Base-by-base conservation (phyloP, 1,140 invertebrate species). In the Halesus radiatus region DNA sequence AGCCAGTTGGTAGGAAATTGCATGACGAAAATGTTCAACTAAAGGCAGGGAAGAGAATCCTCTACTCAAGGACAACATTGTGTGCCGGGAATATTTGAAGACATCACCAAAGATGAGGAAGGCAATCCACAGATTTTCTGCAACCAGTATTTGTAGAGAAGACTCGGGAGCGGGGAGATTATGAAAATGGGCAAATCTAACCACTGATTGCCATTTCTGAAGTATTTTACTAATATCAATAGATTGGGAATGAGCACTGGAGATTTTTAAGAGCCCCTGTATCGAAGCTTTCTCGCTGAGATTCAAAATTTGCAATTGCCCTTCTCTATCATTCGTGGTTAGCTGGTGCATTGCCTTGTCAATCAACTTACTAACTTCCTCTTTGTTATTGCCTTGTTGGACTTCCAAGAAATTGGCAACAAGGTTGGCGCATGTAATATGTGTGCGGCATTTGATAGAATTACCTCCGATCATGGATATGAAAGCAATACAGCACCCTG, bases 81-180 rank as follows among this genome's bases (percentile, higher is more conserved):
- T 91, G 13, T 89, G 84, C 16, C 89, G 74, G 2, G 93, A 91
- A 86, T 94, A 94, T 73, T 91, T 86, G 84, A 93, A 92, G 10
- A 93, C 89, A 78, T 94, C 90, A 10, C 89, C 89, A 70, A 92
- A 92, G 32, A 93, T 85, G 45, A 93, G 84, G 85, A 94, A 94
- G 66, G 91, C 90, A 75, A 93, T 91, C 92, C 92, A 94, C 22
- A 89, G 87, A 85, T 93, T 90, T 2, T 89, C 84, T 53, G 84
- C 85, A 7, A 92, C 89, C 76, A 92, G 91, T 82, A 90, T 87
- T 82, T 87, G 90, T 16, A 93, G 84, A 72, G 92, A 89, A 64
- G 84, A 84, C 80, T 90, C 89, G 2, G 93, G 93, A 23, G 92
- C 84, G 23, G 88, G 85, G 26, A 90, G 84, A 80, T 91, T 90